Evolutionary conservation across 2,888 invertebrate genomes (phyloP).

Genomic region (Hoplodrina ambigua): DNA sequence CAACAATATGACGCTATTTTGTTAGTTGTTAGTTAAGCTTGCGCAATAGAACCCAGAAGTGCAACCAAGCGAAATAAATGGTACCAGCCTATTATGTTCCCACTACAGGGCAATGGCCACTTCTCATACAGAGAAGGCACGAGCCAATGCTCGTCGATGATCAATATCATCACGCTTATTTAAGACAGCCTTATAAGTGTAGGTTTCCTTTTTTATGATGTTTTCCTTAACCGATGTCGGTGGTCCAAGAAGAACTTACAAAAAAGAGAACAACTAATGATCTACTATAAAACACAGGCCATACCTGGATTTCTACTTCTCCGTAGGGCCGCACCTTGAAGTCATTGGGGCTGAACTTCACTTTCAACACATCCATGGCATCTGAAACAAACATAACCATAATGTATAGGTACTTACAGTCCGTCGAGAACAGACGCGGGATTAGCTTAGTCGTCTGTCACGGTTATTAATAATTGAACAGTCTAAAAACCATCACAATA

Average conservation of each 20-base stretch:
- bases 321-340: conserved; percentile 68
- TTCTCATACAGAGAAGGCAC: too few species aligned
- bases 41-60: too few species aligned
- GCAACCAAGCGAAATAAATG: too few species aligned
- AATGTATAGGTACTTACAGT: background rate
- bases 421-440: background rate
- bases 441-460: background rate
- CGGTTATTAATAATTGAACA: conserved; percentile 4
- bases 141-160: too few species aligned
- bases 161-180: too few species aligned
- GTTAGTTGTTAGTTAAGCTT: too few species aligned
- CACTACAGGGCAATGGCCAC: too few species aligned
- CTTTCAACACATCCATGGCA: conserved; percentile 67
- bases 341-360: conserved; percentile 74
- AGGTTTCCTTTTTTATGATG: too few species aligned
- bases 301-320: conserved; percentile 25
- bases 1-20: too few species aligned
- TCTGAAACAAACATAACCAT: conserved; percentile 66
- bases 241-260: background rate
- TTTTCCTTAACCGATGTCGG: too few species aligned
- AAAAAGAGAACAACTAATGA: background rate
- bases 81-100: too few species aligned
- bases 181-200: too few species aligned
- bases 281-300: background rate
- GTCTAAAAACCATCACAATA: conserved; percentile 24